phyloP scores from a whole-genome alignment of 2,113 vertebrate genomes.

The Xenopus borealis region DNA sequence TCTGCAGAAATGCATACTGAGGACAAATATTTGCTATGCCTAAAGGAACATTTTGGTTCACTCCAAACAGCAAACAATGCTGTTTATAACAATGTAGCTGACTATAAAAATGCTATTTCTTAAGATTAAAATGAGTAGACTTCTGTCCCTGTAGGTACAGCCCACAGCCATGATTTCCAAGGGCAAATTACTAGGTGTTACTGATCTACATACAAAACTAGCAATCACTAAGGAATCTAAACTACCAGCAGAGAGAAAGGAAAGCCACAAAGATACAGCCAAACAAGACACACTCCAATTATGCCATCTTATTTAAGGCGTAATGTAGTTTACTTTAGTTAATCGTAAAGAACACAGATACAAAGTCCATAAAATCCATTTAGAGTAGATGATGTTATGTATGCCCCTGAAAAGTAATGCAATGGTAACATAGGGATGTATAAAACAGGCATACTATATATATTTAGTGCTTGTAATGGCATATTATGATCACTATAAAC shows the following conservation, averaged over 20 bases:
- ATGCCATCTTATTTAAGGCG: constrained; percentile 29
- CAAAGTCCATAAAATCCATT: background rate
- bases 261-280: constrained; percentile 54
- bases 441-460: too few species aligned
- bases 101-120: background rate
- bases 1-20: background rate
- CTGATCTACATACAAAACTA: constrained; percentile 59
- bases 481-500: too few species aligned
- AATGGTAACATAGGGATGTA: background rate
- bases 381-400: background rate
- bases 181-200: constrained; percentile 61
- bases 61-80: background rate
- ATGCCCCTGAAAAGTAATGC: background rate
- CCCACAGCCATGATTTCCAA: constrained; percentile 49
- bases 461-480: too few species aligned
- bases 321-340: constrained; percentile 52
- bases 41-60: background rate
- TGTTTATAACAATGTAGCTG: background rate
- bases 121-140: constrained; percentile 25
- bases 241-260: constrained; percentile 58
- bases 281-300: constrained; percentile 50
- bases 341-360: constrained; percentile 20
- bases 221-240: constrained; percentile 64
- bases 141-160: constrained; percentile 39
- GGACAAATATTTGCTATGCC: background rate